phyloP scores from a whole-genome alignment of 2,888 invertebrate genomes.

The Mechanitis mazaeus region DNA sequence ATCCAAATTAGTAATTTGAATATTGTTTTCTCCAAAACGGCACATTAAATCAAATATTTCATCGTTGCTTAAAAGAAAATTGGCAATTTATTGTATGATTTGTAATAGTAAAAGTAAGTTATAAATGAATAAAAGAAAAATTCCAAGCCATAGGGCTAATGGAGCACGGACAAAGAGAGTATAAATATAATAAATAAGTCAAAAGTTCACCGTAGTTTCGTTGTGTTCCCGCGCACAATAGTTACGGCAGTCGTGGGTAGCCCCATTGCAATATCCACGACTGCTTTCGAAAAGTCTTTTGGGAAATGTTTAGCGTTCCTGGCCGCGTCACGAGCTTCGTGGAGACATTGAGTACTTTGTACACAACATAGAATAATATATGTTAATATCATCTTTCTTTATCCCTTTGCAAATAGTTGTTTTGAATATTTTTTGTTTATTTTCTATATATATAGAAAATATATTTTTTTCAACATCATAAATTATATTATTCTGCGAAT shows the following conservation, averaged over 20 bases:
- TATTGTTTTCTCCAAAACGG: slow-evolving; percentile 47
- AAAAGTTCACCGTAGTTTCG: slow-evolving; percentile 51
- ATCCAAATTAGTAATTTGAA: slow-evolving; percentile 58
- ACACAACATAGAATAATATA: slow-evolving; percentile 9
- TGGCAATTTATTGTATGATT: slow-evolving; percentile 7
- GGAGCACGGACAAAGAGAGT: background rate
- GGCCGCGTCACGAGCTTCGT: slow-evolving; percentile 50
- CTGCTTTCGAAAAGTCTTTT: slow-evolving; percentile 51
- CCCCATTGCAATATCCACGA: slow-evolving; percentile 64
- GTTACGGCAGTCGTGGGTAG: slow-evolving; percentile 55
- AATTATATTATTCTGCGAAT: no score
- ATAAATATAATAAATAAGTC: slow-evolving; percentile 7
- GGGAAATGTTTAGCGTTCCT: no score
- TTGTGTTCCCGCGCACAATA: slow-evolving; percentile 62
- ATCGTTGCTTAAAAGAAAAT: slow-evolving; percentile 18
- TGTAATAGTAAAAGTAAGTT: slow-evolving; percentile 12
- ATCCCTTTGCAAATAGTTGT: background rate
- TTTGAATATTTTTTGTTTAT: background rate
- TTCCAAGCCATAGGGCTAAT: slow-evolving; percentile 3
- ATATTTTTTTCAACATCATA: no score
- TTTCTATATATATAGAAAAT: background rate
- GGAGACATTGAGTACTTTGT: slow-evolving; percentile 37
- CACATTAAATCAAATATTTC: slow-evolving; percentile 49
- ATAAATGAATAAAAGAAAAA: background rate
- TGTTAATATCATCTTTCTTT: slow-evolving; percentile 8